Percentiles rank a stretch among this genome's conserved stretches.
Evolutionary conservation across 2,797 vertebrate species (phyloP).

Genomic region (Anas flavirostris): DNA sequence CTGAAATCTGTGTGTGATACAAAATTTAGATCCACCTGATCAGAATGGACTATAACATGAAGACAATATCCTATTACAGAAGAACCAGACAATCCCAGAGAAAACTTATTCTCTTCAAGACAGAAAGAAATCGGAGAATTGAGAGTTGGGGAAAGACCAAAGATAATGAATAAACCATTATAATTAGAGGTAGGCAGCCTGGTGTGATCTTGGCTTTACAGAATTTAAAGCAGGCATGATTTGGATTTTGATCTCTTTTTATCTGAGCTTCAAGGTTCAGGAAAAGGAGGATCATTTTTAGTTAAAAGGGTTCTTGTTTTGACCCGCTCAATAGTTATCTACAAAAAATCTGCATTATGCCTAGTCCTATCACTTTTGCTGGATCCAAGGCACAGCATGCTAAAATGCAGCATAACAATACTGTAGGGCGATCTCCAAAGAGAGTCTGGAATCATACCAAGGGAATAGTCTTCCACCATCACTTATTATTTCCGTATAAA

Average conservation of each 20-base stretch:
- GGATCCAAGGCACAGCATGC: background rate
- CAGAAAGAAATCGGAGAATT: background rate
- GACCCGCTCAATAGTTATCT: constrained; percentile 35
- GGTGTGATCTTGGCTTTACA: background rate
- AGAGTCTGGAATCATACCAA: background rate
- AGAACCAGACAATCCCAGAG: background rate
- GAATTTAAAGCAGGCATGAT: background rate
- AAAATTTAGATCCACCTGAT: background rate
- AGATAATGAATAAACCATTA: background rate
- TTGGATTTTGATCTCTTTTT: constrained; percentile 3
- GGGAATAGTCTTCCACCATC: background rate
- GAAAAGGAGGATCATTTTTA: background rate
- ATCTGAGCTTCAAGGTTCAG: background rate
- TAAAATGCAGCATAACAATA: background rate
- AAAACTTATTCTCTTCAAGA: background rate
- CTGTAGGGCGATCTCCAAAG: background rate
- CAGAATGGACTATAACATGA: background rate
- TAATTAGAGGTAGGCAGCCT: background rate
- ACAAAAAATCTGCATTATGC: background rate
- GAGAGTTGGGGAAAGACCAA: background rate
- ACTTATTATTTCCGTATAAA: background rate
- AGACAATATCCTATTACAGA: background rate
- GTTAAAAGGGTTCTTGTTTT: constrained; percentile 28
- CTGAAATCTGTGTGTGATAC: background rate
- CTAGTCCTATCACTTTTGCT: background rate